A percentile compares a stretch with the other conserved stretches of the same genome.
These are phyloP conservation scores for Spicauda simplicius DNA, from an alignment of 2,888 invertebrate genomes.

Conservation along the genomic window DNA sequence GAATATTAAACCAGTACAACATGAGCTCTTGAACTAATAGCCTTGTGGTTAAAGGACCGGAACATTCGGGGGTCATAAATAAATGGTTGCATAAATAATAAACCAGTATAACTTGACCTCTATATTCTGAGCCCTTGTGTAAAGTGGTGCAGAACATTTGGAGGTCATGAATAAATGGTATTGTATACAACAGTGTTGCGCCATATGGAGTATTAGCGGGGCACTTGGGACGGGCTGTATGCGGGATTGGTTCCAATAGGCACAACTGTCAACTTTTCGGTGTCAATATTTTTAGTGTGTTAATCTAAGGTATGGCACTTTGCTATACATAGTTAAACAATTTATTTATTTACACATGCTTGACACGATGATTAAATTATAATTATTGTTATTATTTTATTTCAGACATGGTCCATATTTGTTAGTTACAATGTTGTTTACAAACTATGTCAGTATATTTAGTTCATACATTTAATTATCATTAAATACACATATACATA, in stretches of 20 bases:
- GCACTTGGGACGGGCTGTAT: constrained; percentile 75
- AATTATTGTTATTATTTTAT: no score
- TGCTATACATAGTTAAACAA: no score
- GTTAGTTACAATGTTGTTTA: no score
- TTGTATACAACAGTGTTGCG: constrained; percentile 69
- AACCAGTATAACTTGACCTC: constrained; percentile 54
- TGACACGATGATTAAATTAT: no score
- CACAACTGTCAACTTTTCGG: constrained; percentile 77
- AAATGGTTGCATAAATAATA: constrained; percentile 71
- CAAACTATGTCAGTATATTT: no score
- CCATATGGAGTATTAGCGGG: constrained; percentile 83
- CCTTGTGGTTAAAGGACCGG: no score
- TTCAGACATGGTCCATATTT: no score
- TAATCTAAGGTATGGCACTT: constrained; percentile 4
- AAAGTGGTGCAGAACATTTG: constrained; percentile 27
- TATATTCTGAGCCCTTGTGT: constrained; percentile 31
- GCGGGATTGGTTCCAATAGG: constrained; percentile 70
- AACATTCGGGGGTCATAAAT: no score
- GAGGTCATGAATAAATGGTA: constrained; percentile 59
- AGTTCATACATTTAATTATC: no score
- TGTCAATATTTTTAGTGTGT: constrained; percentile 56
- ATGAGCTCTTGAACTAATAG: no score
- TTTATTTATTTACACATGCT: no score
- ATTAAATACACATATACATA: no score
- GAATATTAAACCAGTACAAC: constrained; percentile 61